Conservation (phyloP, 2,888 invertebrate genomes). For the Hydrotaea diabolus region DNA sequence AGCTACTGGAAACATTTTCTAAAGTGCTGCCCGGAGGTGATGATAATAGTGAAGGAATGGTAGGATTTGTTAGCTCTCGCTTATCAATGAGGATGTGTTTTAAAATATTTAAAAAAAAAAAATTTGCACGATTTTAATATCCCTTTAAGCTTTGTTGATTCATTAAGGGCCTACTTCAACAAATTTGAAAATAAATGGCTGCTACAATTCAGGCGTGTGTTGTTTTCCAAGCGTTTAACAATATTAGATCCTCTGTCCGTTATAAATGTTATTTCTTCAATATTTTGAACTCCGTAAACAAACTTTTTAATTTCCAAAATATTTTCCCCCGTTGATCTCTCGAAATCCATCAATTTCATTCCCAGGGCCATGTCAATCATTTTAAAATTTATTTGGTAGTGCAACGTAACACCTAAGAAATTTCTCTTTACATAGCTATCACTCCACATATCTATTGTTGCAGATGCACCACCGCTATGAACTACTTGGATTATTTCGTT, state of each 20-base stretch:
- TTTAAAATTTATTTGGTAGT: slow-evolving; percentile 45
- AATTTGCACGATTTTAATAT: slow-evolving; percentile 34
- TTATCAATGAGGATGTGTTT: no score
- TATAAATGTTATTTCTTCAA: background rate
- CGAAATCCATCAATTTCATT: slow-evolving; percentile 63
- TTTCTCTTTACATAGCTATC: slow-evolving; percentile 53
- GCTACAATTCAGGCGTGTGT: slow-evolving; percentile 45
- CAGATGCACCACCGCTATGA: slow-evolving; percentile 38
- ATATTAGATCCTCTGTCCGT: slow-evolving; percentile 31
- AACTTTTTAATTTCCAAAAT: slow-evolving; percentile 35
- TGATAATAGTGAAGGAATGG: no score
- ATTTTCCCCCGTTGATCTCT: slow-evolving; percentile 25
- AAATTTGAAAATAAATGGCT: slow-evolving; percentile 53
- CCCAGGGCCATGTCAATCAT: slow-evolving; percentile 42
- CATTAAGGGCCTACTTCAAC: slow-evolving; percentile 49
- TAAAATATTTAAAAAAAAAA: slow-evolving; percentile 50
- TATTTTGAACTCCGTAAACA: slow-evolving; percentile 41
- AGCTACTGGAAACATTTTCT: no score
- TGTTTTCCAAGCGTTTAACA: background rate
- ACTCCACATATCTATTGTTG: slow-evolving; percentile 53
- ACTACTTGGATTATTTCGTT: slow-evolving; percentile 8
- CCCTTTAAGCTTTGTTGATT: slow-evolving; percentile 43
- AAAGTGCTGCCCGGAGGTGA: no score
- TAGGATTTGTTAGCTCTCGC: no score
- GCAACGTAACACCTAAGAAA: slow-evolving; percentile 49